phyloP scores from a whole-genome alignment of 2,888 invertebrate species.

The Neuroscelio doddi region DNA sequence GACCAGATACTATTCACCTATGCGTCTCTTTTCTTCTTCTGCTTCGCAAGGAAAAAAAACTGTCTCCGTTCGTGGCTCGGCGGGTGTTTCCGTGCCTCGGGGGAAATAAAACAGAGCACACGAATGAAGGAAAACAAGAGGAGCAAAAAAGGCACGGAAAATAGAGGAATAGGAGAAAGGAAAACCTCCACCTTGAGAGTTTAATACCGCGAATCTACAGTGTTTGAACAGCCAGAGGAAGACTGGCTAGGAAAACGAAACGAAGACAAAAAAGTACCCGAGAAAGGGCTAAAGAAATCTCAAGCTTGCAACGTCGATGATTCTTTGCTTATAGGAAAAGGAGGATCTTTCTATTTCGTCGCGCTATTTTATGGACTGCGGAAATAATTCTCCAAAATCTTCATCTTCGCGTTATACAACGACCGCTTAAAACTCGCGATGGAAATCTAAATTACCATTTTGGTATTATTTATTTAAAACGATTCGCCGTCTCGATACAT shows the following conservation, averaged over 20 bases:
- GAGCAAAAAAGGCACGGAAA: slow-evolving; percentile 30
- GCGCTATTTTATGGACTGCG: slow-evolving; percentile 28
- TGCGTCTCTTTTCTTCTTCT: not conserved
- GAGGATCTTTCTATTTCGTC: slow-evolving; percentile 26
- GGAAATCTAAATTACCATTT: too few species aligned
- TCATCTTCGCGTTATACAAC: slow-evolving; percentile 13
- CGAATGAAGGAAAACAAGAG: slow-evolving; percentile 44
- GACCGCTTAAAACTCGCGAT: too few species aligned
- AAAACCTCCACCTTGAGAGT: slow-evolving; percentile 35
- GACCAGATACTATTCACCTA: slow-evolving; percentile 28
- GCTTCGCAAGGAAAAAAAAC: not conserved
- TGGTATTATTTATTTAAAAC: too few species aligned
- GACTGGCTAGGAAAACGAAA: slow-evolving; percentile 41
- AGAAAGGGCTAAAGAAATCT: slow-evolving; percentile 31
- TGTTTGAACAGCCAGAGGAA: slow-evolving; percentile 45
- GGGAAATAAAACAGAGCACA: slow-evolving; percentile 47
- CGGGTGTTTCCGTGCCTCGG: slow-evolving; percentile 42
- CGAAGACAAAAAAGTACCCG: slow-evolving; percentile 24
- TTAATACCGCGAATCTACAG: slow-evolving; percentile 44
- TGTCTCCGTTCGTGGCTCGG: slow-evolving; percentile 33
- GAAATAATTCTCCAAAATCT: slow-evolving; percentile 18
- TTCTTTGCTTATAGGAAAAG: slow-evolving; percentile 28
- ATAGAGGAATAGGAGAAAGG: slow-evolving; percentile 22
- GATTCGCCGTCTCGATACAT: too few species aligned
- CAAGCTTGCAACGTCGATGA: slow-evolving; percentile 36